Percentiles rank a stretch among this genome's conserved stretches.
Evolutionary conservation across 2,888 invertebrate genomes (phyloP).

Genomic region (Fragum fragum): DNA sequence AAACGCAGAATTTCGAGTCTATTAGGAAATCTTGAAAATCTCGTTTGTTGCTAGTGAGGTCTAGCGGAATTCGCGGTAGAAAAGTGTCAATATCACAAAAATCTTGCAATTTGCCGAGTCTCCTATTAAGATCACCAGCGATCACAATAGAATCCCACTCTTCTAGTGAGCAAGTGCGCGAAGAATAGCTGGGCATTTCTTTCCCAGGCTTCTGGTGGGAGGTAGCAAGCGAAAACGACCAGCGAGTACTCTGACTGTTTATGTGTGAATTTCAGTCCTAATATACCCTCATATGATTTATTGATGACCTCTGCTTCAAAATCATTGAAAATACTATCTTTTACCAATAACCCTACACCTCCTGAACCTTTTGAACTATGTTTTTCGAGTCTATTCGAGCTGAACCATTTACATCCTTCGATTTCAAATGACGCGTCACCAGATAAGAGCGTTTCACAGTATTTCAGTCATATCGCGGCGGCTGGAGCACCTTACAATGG

Average conservation of each 20-base stretch:
- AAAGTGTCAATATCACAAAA: not conserved
- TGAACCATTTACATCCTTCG: constrained; percentile 35
- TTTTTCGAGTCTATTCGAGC: constrained; percentile 33
- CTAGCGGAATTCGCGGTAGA: not conserved
- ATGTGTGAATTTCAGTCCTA: constrained; percentile 23
- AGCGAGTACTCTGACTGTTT: not conserved
- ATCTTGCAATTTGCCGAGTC: not conserved
- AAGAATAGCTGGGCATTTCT: not conserved
- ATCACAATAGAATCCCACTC: too few relatives aligned
- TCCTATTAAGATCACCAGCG: not conserved
- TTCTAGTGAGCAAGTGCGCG: too few relatives aligned
- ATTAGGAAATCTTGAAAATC: not conserved
- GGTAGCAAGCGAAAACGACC: too few relatives aligned
- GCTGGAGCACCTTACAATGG: too few relatives aligned
- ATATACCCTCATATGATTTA: too few relatives aligned
- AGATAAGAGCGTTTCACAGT: constrained; percentile 13
- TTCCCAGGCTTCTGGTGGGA: not conserved
- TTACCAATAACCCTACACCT: constrained; percentile 40
- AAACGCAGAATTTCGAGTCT: too few relatives aligned
- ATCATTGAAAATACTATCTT: constrained; percentile 17
- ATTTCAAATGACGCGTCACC: constrained; percentile 13
- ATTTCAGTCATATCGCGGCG: too few relatives aligned
- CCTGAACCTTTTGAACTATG: constrained; percentile 42
- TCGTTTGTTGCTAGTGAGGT: not conserved
- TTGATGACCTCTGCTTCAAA: too few relatives aligned